Percentiles rank a stretch among this genome's conserved stretches.
These are phyloP conservation scores for Corythoichthys intestinalis DNA, from an alignment of 2,113 vertebrate species.

Conservation along the genomic window DNA sequence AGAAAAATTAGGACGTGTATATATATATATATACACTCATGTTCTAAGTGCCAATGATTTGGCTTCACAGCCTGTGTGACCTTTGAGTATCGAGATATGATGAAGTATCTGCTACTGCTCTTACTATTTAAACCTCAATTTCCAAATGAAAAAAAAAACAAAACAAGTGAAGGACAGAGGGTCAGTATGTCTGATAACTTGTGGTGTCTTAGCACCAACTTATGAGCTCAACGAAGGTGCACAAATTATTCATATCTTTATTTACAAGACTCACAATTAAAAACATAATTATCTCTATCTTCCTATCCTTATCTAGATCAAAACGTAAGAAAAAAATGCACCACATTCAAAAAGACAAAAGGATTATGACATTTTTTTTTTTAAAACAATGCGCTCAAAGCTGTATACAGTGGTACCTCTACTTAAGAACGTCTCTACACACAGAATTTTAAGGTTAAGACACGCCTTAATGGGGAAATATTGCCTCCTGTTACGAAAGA, in stretches of 20 bases:
- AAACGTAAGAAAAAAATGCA: no score
- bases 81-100: conserved; percentile 31
- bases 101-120: conserved; percentile 11
- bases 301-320: no score
- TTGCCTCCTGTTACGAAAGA: no score
- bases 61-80: not conserved
- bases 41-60: conserved; percentile 22
- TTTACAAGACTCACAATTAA: not conserved
- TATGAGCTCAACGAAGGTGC: not conserved
- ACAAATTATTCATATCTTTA: not conserved
- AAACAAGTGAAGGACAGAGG: not conserved
- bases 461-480: no score
- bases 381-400: no score
- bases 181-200: not conserved
- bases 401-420: no score
- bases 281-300: not conserved
- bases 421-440: no score
- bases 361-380: no score
- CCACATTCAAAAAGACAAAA: no score
- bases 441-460: no score
- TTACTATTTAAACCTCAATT: conserved; percentile 16
- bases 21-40: conserved; percentile 7
- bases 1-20: conserved; percentile 13
- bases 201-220: not conserved
- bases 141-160: not conserved